Base-by-base conservation (phyloP, 2,113 vertebrate genomes). In the Cisticola juncidis region DNA sequence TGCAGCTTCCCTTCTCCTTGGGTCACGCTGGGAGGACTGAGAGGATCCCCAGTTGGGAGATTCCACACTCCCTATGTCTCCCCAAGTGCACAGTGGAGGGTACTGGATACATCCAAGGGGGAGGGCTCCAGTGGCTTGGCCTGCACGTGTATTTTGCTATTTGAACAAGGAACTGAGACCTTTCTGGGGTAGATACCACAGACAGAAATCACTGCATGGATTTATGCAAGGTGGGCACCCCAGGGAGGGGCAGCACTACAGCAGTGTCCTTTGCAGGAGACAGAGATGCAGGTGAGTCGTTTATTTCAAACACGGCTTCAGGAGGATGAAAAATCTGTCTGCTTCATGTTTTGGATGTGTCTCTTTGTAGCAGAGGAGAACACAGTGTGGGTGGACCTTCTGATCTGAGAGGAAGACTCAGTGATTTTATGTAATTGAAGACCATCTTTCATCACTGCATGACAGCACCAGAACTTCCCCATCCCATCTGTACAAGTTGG, bases 211-310 rank as follows among this genome's bases (percentile, higher is more conserved):
- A n/a, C 12, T 12, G 18, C 9, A 36, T 0, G 2, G 33, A 26
- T 60, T 66, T 64, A 42, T 22, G 8, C 13, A 71, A 56, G 28
- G 3, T 45, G 15, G 71, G 3, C 6, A 42, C 1, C 2, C 1
- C 0, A 1, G 10, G 10, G 6, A 70, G 7, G 6, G 28, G 38
- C 5, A 54, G 5, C 31, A 56, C 24, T 74, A 14, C 14, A 48
- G 1, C 12, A 24, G 19, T 17, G 12, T 35, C 29, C 15, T 76
- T 29, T 58, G 26, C 7, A 51, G 12, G 21, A 78, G 6, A 20
- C 8, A 0, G 2, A 16, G 13, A 21, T 66, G 25, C 26, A 21
- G 3, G 1, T 1, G 6, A 3, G 2, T 38, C 0, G n/a, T 51
- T 18, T 70, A 11, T 62, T 74, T 79, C 77, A 36, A 79, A 3